Base-by-base conservation (phyloP, 2,888 invertebrate genomes). In the Eristalis arbustorum region DNA sequence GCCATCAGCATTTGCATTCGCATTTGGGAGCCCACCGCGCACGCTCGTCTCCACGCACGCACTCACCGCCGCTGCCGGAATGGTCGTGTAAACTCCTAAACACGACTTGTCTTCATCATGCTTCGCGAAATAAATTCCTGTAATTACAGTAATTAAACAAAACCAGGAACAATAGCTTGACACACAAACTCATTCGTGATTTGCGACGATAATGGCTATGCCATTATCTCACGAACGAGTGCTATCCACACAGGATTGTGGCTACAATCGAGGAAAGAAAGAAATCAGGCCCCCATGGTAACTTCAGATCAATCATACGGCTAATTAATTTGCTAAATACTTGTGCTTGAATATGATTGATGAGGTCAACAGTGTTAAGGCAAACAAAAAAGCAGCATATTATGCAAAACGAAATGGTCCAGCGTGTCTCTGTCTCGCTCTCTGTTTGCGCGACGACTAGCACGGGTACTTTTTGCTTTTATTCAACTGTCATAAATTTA, bases 311-410 rank as follows among this genome's bases (percentile, higher is more conserved):
- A 66, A 66, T 79, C 72, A 72, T 28, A 59, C 6, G 59, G 42
- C 57, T 67, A 79, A 61, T 79, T 79, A 62, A 67, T 72, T 79
- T 79, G 37, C 69, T 71, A 78, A 78, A 78, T 78, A 59, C n/a
- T 66, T 66, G 69, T 49, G 28, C 40, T 61, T 49, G 57, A 37
- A 34, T 61, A 61, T 67, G 72, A 79, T 79, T 72, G 79, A 79
- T 79, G 62, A 62, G 56, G 67, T 73, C 66, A 67, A 73, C 66
- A 64, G 14, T n/a, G n/a, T 63, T 34, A 49, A 37, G 63, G n/a
- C 63, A 56, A 75, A 59, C 22, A 25, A 63, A 63, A 31, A 59
- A 59, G 63, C 59, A 59, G 59, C 59, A 49, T 66, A 61, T 25
- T 75, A 49, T 68, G 49, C 71, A 66, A 61, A 72, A 14, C 13